Base-by-base conservation (phyloP, 2,888 invertebrate species). In the Meloe dianella region DNA sequence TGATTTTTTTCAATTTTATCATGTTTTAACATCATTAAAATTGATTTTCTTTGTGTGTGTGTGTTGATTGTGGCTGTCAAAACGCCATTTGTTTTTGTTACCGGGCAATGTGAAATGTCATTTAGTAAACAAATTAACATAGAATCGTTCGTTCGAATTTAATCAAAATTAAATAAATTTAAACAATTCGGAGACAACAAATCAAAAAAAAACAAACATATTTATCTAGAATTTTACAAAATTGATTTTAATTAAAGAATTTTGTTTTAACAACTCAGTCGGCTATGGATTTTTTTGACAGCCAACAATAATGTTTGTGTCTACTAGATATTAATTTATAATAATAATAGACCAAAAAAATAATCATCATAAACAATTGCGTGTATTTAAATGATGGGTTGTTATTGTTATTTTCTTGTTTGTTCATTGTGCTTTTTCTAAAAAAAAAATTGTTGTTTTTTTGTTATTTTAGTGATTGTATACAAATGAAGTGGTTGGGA, bases 401-500 rank as follows among this genome's bases (percentile, higher is more conserved):
- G 41, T 24, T 60, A 35, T 20, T 35, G 20, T 24, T 4, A 27
- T 32, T 38, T 14, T 38, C 12, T 38, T 32, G 14, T 32, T 9
- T 32, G n/a, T 38, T 2, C 4, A 8, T 32, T 17, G 20, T 32
- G 8, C 4, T 57, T 57, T 5, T 8, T 27, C 27, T 57, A 29
- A 8, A 10, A 17, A 10, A 9, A 2, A 32, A 60, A 57, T 24
- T 41, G 6, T 58, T 47, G 30, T 32, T 27, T 38, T 17, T 51
- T 60, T 51, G 8, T 51, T 10, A 4, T 65, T 73, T 57, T 67
- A 75, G 76, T 75, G 73, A 41, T 17, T 41, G n/a, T 41, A 81
- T 78, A 82, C 89, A 87, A 88, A 91, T 91, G 91, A 91, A 91
- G 91, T 91, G 91, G 90, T 88, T 91, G 87, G 90, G 90, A 80